Percentiles rank a stretch among this genome's conserved stretches.
phyloP scores from a whole-genome alignment of 1,140 invertebrate species.

The Trissolcus basalis region DNA sequence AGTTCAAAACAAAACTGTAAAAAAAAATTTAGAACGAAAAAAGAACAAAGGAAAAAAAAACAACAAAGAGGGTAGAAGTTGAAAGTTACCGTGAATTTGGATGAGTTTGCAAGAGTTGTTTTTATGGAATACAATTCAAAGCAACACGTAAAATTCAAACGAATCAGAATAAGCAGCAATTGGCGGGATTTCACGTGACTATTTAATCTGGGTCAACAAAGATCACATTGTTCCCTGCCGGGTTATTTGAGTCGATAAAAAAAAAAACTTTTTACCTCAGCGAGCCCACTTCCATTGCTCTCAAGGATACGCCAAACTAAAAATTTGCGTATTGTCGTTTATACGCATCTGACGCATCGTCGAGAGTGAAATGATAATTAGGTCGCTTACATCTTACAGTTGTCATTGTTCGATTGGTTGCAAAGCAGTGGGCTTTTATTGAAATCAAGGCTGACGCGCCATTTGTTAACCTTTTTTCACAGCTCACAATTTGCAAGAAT shows the following conservation, averaged over 20 bases:
- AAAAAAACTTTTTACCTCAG: slow-evolving; percentile 2
- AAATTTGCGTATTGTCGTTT: slow-evolving; percentile 19
- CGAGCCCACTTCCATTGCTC: not conserved
- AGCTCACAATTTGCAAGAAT: not conserved
- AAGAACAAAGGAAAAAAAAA: not conserved
- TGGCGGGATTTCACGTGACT: slow-evolving; percentile 23
- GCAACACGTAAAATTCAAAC: slow-evolving; percentile 9
- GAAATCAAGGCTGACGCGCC: slow-evolving; percentile 34
- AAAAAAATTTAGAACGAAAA: too few relatives aligned
- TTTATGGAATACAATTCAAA: slow-evolving; percentile 10
- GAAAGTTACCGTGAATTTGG: not conserved
- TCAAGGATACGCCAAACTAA: slow-evolving; percentile 6
- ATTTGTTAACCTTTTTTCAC: slow-evolving; percentile 32
- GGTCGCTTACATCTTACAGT: slow-evolving; percentile 41
- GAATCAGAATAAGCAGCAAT: slow-evolving; percentile 32
- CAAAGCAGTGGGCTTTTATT: slow-evolving; percentile 35
- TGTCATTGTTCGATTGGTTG: slow-evolving; percentile 44
- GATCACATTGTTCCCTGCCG: slow-evolving; percentile 24
- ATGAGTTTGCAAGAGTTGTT: not conserved
- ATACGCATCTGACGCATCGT: slow-evolving; percentile 36
- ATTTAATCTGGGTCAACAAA: slow-evolving; percentile 49
- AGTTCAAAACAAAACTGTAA: too few relatives aligned
- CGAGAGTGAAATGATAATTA: slow-evolving; percentile 46
- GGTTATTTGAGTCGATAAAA: slow-evolving; percentile 34
- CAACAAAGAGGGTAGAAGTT: too few relatives aligned